Base-by-base conservation (phyloP, 2,797 vertebrate genomes). In the Hippoglossus hippoglossus region DNA sequence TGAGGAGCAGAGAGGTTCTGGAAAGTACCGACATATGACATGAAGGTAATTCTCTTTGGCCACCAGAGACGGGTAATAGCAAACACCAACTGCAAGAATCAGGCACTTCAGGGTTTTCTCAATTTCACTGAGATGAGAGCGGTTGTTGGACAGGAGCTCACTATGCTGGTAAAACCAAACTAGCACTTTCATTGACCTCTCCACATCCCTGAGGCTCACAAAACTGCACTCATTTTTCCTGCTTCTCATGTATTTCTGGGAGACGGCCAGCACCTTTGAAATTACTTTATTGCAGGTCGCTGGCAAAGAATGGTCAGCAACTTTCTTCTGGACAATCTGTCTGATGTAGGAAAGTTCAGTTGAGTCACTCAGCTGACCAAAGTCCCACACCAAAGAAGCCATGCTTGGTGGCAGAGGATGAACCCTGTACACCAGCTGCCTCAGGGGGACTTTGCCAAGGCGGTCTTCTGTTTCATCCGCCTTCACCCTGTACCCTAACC, bases 341-440 rank as follows among this genome's bases (percentile, higher is more conserved):
- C 22, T 63, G 70, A 94, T 95, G 77, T 96, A 96, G 12, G 93
- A 91, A 15, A 76, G 72, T 76, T 96, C 94, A 4, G 94, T 88
- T 44, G 81, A 66, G 77, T 95, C 89, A 28, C 91, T 95, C 67
- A 96, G 63, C 82, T 95, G 94, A 36, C 95, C 95, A 80, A 96
- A 96, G 63, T 96, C 95, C 95, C 95, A 96, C 4, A 96, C 94
- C 62, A 96, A 84, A 6, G 95, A 92, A 7, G 91, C 90, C 89
- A 96, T 93, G 79, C 95, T 96, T 44, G 95, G 92, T n/a, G 95
- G 95, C 44, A 96, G 81, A 12, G 93, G 94, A 61, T 95, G 94
- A 69, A 96, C 95, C 49, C 95, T 80, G 71, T 96, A 96, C n/a
- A 96, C 95, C 60, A 96, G 88, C 77, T 95, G 95, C 63, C 95